Base-by-base conservation (phyloP, 2,888 invertebrate genomes). In the Melinaea marsaeus region DNA sequence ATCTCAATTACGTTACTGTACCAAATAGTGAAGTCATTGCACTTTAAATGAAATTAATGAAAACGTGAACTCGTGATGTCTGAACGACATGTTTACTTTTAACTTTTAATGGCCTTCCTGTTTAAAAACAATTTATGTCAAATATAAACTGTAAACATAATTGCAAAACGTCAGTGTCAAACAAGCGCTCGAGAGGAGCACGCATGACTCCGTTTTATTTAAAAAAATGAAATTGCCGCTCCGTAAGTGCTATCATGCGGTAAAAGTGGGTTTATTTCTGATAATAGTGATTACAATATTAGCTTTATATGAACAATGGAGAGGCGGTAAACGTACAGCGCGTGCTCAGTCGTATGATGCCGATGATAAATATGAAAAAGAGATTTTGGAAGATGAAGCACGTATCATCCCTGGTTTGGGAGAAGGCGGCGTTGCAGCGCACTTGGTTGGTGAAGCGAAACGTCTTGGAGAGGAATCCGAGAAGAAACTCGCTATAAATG, bases 401-500 rank as follows among this genome's bases (percentile, higher is more conserved):
- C 92, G 92, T 71, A 93, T 96, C 63, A 89, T 94, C 13, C 90
- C 92, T 4, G 94, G 94, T 2, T 84, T 97, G 55, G 97, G 97
- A 0, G 94, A 95, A 71, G 90, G 92, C 59, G 97, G 90, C 0
- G 91, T 90, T 13, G 92, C 95, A 0, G 95, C 95, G 0, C 87
- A 88, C 70, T 88, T 97, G 11, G 85, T 90, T 11, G 95, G 94
- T 0, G 88, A 91, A 37, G 95, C 96, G 58, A 93, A 93, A 75
- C 83, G 85, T 51, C 84, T 71, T 78, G 95, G 95, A 2, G 95
- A 96, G 65, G 92, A 93, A 71, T 92, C 95, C 0, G 93, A 96
- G 80, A 94, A 95, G 75, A 95, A 94, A 78, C 95, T 96, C 71
- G 98, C 98, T 1, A 93, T 98, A 70, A 98, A 98, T 81, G 94